Conservation (phyloP, 2,888 invertebrate species). For the Orthosia incerta region DNA sequence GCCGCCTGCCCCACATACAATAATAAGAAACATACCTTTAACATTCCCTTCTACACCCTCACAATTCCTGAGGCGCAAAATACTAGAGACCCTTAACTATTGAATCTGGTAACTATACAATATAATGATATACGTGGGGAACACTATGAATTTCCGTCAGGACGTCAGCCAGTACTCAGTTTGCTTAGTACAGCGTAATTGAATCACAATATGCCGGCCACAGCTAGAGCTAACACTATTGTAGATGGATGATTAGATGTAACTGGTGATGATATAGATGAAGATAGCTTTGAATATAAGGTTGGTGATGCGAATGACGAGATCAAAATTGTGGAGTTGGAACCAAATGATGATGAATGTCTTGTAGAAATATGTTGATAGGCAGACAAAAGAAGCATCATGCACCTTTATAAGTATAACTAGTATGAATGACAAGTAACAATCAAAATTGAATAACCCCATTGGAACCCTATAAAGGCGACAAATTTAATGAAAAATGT, state of each 20-base stretch:
- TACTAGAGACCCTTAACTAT: constrained; percentile 12
- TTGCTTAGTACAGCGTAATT: constrained; percentile 72
- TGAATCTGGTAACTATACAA: constrained; percentile 20
- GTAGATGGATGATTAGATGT: constrained; percentile 59
- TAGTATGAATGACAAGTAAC: background rate
- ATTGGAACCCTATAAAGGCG: constrained; percentile 3
- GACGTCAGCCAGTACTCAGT: constrained; percentile 60
- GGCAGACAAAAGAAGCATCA: background rate
- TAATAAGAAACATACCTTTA: background rate
- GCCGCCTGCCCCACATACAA: background rate
- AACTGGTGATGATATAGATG: constrained; percentile 43
- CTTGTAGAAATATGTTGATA: background rate
- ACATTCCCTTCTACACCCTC: no score
- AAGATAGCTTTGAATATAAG: constrained; percentile 24
- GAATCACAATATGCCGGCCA: constrained; percentile 76
- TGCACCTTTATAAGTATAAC: background rate
- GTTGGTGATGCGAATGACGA: background rate
- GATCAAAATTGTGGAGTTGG: background rate
- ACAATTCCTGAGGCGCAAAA: background rate
- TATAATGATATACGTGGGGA: constrained; percentile 33
- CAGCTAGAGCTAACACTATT: constrained; percentile 64
- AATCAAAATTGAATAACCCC: background rate
- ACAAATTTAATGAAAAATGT: background rate
- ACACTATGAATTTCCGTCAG: constrained; percentile 62
- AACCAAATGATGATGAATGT: background rate